Evolutionary conservation across 2,113 vertebrate genomes (phyloP).

Genomic region (Peromyscus californicus): DNA sequence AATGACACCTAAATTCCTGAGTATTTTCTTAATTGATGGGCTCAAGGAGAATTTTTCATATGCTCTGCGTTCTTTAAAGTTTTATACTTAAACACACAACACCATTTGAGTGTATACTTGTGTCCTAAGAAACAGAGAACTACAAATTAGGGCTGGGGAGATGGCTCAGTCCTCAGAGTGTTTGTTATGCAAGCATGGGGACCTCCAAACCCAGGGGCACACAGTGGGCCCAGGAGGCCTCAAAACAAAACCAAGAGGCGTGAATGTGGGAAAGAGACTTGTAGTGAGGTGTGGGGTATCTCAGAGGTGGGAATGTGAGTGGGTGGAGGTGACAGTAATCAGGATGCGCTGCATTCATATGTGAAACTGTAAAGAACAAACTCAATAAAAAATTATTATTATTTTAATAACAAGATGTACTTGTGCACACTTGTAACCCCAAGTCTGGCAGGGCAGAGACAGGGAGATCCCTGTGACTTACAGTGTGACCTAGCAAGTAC

Average conservation of each 20-base stretch:
- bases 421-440: background rate
- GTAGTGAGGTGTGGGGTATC: background rate
- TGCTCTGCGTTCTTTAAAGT: background rate
- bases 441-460: background rate
- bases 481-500: background rate
- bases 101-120: constrained; percentile 46
- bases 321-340: background rate
- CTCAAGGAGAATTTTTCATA: background rate
- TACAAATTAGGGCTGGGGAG: no score
- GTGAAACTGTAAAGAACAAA: background rate
- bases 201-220: background rate
- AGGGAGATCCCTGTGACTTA: background rate
- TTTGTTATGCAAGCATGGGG: background rate
- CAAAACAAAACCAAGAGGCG: background rate
- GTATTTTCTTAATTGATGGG: background rate
- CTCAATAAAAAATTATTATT: background rate
- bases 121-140: background rate
- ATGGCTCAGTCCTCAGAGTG: background rate
- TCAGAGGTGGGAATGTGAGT: no score
- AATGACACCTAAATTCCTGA: constrained; percentile 16
- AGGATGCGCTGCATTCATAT: background rate
- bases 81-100: constrained; percentile 51
- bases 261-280: no score
- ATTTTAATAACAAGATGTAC: background rate
- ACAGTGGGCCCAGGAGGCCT: no score